phyloP scores from a whole-genome alignment of 2,888 invertebrate species.

The Galeruca laticollis region DNA sequence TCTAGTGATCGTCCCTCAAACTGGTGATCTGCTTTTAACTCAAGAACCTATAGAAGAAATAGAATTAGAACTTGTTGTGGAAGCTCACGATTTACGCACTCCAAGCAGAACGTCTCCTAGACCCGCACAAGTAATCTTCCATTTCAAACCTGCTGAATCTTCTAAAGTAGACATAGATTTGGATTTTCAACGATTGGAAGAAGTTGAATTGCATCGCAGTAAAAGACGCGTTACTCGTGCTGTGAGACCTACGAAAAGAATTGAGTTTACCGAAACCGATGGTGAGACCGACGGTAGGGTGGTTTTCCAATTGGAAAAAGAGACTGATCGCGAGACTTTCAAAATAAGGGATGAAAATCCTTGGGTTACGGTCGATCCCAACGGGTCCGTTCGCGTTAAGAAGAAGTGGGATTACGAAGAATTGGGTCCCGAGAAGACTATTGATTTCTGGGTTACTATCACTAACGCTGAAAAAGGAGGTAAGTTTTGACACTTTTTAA shows the following conservation, averaged over 20 bases:
- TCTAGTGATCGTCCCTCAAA: slow-evolving; percentile 89
- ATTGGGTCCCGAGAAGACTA: slow-evolving; percentile 92
- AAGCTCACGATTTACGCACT: slow-evolving; percentile 85
- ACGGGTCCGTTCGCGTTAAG: slow-evolving; percentile 92
- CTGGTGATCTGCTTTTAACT: slow-evolving; percentile 85
- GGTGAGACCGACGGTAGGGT: slow-evolving; percentile 89
- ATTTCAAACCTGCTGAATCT: slow-evolving; percentile 73
- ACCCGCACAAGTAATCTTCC: slow-evolving; percentile 82
- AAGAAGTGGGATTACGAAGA: slow-evolving; percentile 98
- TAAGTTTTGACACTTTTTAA: slow-evolving; percentile 68
- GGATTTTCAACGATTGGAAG: slow-evolving; percentile 66
- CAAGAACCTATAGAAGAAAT: slow-evolving; percentile 77
- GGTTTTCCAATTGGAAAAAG: slow-evolving; percentile 91
- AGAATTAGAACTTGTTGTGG: slow-evolving; percentile 77
- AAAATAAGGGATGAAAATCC: slow-evolving; percentile 94
- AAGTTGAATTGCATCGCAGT: slow-evolving; percentile 74
- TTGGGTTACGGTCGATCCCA: slow-evolving; percentile 93
- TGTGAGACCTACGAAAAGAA: slow-evolving; percentile 93
- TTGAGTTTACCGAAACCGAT: slow-evolving; percentile 92
- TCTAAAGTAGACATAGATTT: slow-evolving; percentile 73
- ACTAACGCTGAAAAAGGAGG: slow-evolving; percentile 91
- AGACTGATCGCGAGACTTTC: slow-evolving; percentile 91
- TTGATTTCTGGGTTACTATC: slow-evolving; percentile 96
- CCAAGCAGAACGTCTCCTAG: slow-evolving; percentile 78
- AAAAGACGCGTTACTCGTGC: slow-evolving; percentile 88